Conservation (phyloP, 2,888 invertebrate genomes). For the Anoplius nigerrimus region DNA sequence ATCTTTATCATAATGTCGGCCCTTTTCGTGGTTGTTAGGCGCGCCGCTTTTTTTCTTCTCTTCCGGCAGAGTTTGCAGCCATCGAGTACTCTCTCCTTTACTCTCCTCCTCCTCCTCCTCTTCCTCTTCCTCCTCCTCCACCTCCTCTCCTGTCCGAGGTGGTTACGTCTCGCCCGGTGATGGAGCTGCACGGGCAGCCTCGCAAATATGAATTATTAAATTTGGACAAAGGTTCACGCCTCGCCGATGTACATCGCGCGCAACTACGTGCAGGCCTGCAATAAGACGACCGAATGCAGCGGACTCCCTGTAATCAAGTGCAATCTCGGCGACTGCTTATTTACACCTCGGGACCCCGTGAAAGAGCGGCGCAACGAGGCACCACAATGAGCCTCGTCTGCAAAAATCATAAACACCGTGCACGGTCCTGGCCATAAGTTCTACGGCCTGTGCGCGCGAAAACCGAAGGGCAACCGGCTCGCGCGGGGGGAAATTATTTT, state of each 20-base stretch:
- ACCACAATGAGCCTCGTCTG: constrained; percentile 57
- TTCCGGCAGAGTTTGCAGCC: not conserved
- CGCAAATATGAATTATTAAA: constrained; percentile 59
- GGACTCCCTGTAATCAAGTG: constrained; percentile 68
- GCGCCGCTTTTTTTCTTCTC: not conserved
- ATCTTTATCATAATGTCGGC: constrained; percentile 48
- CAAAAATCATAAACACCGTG: constrained; percentile 68
- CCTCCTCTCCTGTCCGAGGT: constrained; percentile 19
- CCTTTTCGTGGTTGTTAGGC: constrained; percentile 37
- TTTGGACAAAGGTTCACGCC: constrained; percentile 58
- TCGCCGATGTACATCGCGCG: constrained; percentile 36
- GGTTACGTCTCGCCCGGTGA: constrained; percentile 31
- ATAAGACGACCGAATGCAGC: constrained; percentile 51
- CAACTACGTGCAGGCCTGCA: constrained; percentile 30
- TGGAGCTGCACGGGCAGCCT: constrained; percentile 28
- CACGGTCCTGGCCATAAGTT: constrained; percentile 39
- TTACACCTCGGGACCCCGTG: constrained; percentile 64
- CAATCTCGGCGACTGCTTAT: constrained; percentile 69
- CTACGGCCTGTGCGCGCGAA: not conserved
- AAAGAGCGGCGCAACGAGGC: constrained; percentile 45
- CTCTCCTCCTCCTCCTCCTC: not conserved
- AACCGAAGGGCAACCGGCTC: not conserved
- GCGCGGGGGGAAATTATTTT: not conserved
- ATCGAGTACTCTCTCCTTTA: constrained; percentile 22
- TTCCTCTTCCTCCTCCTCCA: not conserved